These are phyloP conservation scores for Aptenodytes patagonicus DNA, from an alignment of 2,113 vertebrate species.

Conservation along the genomic window DNA sequence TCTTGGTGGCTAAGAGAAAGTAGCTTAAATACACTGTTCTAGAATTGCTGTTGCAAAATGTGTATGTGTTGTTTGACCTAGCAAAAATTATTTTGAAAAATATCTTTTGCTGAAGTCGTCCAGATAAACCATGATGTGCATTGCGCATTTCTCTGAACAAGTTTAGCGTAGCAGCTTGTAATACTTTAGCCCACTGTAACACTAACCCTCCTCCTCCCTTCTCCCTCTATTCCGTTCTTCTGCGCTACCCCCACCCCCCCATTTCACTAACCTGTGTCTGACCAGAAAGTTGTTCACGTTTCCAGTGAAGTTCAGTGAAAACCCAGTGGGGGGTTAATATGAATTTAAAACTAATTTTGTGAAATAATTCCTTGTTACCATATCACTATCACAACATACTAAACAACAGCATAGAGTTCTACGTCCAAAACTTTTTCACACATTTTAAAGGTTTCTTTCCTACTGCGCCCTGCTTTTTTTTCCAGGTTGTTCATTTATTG, in stretches of 20 bases:
- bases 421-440: fast-evolving
- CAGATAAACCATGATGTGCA: background rate
- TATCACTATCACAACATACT: fast-evolving
- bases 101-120: background rate
- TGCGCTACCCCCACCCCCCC: fast-evolving
- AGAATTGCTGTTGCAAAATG: background rate
- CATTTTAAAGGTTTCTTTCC: fast-evolving
- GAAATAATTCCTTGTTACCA: background rate
- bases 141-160: background rate
- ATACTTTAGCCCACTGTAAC: background rate
- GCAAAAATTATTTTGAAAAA: background rate
- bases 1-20: background rate
- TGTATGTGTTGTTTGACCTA: background rate
- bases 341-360: background rate
- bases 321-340: background rate
- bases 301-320: background rate
- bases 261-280: background rate
- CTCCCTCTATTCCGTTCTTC: fast-evolving
- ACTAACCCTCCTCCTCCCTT: background rate
- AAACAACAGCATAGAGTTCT: background rate
- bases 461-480: background rate
- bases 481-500: background rate
- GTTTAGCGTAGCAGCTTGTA: background rate
- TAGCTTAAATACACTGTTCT: background rate
- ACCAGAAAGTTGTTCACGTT: background rate